Percentiles rank a stretch among this genome's conserved stretches.
Evolutionary conservation across 2,797 vertebrate species (phyloP).

Genomic region (Lophotriccus pileatus): DNA sequence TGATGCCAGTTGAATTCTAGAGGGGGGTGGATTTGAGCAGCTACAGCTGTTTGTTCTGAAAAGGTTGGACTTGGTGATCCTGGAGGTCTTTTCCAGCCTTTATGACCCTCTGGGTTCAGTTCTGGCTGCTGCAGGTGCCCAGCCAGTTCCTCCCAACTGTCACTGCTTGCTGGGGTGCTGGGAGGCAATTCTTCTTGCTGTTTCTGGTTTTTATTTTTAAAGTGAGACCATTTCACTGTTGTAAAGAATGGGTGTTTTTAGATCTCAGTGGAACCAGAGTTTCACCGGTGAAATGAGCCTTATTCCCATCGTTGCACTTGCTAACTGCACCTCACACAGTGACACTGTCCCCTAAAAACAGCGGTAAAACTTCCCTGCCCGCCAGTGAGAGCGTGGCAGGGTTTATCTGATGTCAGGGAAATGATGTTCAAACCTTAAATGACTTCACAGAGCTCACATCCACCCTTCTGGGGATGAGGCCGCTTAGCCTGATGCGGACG

Average conservation of each 20-base stretch:
- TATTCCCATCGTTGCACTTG: neutral
- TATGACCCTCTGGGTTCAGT: fast-evolving
- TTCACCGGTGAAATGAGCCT: neutral
- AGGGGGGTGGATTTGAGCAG: neutral
- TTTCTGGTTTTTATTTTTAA: fast-evolving
- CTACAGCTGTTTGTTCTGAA: neutral
- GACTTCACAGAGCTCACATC: neutral
- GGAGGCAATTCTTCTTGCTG: neutral
- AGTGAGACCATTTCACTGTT: neutral
- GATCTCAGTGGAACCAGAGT: neutral
- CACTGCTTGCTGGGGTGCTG: fast-evolving
- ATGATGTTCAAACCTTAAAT: neutral
- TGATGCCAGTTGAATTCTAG: neutral
- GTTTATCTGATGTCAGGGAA: neutral
- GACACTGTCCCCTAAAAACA: neutral
- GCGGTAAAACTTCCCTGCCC: neutral
- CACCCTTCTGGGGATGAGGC: neutral
- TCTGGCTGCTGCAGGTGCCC: neutral
- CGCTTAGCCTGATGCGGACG: neutral
- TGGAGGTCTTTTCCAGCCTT: neutral
- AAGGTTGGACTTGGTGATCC: neutral
- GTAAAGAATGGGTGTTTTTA: neutral
- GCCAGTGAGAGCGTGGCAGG: fast-evolving
- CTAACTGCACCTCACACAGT: fast-evolving
- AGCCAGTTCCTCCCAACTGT: fast-evolving